These are phyloP conservation scores for Sisyra nigra DNA, from an alignment of 2,888 invertebrate species.

Conservation along the genomic window DNA sequence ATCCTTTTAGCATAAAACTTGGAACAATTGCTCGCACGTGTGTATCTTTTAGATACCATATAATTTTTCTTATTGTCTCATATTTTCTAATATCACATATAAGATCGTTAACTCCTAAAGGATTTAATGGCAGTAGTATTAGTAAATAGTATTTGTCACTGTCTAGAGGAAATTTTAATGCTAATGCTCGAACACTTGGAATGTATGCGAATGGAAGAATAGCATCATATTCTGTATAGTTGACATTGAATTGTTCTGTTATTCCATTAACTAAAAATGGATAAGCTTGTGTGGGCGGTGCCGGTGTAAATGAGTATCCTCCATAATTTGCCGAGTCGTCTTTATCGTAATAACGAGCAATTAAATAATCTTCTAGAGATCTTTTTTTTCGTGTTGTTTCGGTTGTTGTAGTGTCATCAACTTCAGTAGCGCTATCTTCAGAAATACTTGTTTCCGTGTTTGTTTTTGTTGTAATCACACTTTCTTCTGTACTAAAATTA, in stretches of 20 bases:
- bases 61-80: conserved; percentile 44
- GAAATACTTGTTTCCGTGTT: conserved; percentile 13
- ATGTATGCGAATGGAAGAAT: conserved; percentile 61
- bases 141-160: conserved; percentile 64
- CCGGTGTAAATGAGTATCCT: conserved; percentile 5
- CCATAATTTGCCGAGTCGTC: neutral
- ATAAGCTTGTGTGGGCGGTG: conserved; percentile 10
- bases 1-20: conserved; percentile 63
- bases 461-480: conserved; percentile 6
- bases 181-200: conserved; percentile 51
- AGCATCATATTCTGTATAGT: conserved; percentile 61
- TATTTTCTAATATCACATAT: conserved; percentile 46
- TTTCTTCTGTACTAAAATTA: neutral
- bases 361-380: conserved; percentile 24
- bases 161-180: conserved; percentile 62
- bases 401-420: conserved; percentile 17
- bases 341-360: conserved; percentile 15
- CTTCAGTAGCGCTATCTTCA: conserved; percentile 17
- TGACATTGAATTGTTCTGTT: conserved; percentile 33
- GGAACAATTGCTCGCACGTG: conserved; percentile 65
- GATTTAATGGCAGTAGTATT: conserved; percentile 49
- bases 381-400: conserved; percentile 14
- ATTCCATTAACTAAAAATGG: conserved; percentile 28
- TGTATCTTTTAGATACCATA: conserved; percentile 47
- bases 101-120: conserved; percentile 40